Evolutionary conservation across 1,140 invertebrate genomes (phyloP), one percentile per base, ranked within the genome.

Genomic region (Scaptomyza montana): DNA sequence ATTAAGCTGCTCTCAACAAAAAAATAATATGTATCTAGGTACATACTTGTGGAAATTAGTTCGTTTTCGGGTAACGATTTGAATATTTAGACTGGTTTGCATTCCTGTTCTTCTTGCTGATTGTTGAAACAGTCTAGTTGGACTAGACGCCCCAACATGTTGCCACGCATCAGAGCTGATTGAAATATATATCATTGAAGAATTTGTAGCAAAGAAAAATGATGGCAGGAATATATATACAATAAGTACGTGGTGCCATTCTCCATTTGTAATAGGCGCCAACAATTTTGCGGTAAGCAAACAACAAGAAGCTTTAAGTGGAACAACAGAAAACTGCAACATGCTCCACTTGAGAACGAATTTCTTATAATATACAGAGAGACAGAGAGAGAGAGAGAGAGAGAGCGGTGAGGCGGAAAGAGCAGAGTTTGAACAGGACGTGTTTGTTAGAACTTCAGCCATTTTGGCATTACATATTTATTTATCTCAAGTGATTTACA

Each of bases 381-480:
- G 8, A 36, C 8, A 36, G 8, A 36, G 33, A 36, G 33, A n/a
- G n/a, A n/a, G 30, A 33, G 30, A 9, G 8, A 36, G 33, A 36
- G 8, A 36, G 33, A 36, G 33, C 2, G 33, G 9, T 12, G 21
- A 25, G 21, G 21, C 3, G 21, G 21, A 25, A 25, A 43, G 39
- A 43, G n/a, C 8, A 12, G 36, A 41, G 9, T 41, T 12, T n/a
- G 10, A 6, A 50, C 21, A 50, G 47, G 12, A 51, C 49, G 6
- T 51, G 10, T 51, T 8, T n/a, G 25, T n/a, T 12, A 50, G 47
- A 10, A 28, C 12, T 19, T 28, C 47, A 51, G 49, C 10, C 49
- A n/a, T 51, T 36, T 51, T 51, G 49, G 49, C 25, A 30, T 51
- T 51, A 51, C n/a, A 51, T 51, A n/a, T 33, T 51, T 36, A 56